phyloP scores from a whole-genome alignment of 2,797 vertebrate genomes.

The Hipposideros larvatus region DNA sequence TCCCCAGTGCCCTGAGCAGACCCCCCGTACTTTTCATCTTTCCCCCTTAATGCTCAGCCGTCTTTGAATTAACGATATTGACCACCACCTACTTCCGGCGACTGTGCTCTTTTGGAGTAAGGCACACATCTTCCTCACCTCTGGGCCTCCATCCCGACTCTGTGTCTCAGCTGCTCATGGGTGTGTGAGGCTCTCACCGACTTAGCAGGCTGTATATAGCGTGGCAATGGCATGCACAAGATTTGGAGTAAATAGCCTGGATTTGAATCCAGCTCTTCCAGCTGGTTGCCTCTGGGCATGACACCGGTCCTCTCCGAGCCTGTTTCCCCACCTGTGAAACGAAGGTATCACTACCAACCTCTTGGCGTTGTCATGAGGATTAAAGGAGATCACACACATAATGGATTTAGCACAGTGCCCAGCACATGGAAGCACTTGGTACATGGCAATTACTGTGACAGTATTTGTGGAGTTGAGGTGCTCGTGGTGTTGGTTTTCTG shows the following conservation, averaged over 20 bases:
- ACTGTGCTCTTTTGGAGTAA: background rate
- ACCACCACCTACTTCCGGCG: background rate
- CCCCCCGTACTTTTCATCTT: background rate
- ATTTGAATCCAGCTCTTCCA: background rate
- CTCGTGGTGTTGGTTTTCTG: background rate
- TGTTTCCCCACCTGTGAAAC: background rate
- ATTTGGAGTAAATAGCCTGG: background rate
- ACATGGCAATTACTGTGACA: rapidly evolving
- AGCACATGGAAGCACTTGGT: rapidly evolving
- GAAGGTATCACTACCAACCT: rapidly evolving
- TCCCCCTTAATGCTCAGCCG: background rate
- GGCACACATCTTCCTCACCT: background rate
- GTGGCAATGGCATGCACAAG: background rate
- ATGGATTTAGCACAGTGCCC: background rate
- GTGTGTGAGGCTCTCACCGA: no score
- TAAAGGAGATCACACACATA: rapidly evolving
- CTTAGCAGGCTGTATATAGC: no score
- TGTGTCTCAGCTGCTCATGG: background rate
- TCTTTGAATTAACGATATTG: background rate
- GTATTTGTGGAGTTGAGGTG: rapidly evolving
- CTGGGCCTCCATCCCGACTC: background rate
- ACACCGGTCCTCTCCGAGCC: background rate
- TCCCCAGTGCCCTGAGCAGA: background rate
- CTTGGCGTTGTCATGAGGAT: background rate
- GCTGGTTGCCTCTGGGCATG: background rate